A percentile compares a stretch with the other conserved stretches of the same genome.
These are phyloP conservation scores for Sus cebifrons DNA, from an alignment of 2,797 vertebrate genomes.

Conservation along the genomic window DNA sequence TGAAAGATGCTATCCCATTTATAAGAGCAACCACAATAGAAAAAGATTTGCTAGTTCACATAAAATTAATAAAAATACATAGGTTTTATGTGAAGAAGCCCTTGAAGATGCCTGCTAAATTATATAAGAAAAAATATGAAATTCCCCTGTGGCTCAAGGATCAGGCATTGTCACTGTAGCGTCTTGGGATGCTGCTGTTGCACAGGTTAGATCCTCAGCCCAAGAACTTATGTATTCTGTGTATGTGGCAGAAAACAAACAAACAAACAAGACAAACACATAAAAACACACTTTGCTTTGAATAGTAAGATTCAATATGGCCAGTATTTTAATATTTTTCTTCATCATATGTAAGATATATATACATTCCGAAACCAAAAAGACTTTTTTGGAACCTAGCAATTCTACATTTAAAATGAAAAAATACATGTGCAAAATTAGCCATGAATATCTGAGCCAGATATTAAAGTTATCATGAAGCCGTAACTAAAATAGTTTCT, in stretches of 20 bases:
- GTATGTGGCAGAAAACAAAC: no score
- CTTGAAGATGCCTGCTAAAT: neutral
- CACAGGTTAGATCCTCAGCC: no score
- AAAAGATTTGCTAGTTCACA: neutral
- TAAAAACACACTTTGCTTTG: neutral
- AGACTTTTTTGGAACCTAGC: neutral
- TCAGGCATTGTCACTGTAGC: no score
- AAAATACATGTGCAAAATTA: neutral
- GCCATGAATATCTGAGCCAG: neutral
- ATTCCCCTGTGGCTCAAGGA: no score
- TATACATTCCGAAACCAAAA: neutral
- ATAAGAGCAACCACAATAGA: neutral
- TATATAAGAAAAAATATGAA: neutral
- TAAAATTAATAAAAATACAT: constrained; percentile 13
- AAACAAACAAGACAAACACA: no score
- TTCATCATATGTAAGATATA: neutral
- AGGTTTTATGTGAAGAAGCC: neutral
- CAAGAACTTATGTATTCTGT: no score
- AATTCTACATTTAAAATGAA: constrained; percentile 25
- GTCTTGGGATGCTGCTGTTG: no score
- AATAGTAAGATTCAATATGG: neutral
- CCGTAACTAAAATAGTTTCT: neutral
- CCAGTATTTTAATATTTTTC: constrained; percentile 49
- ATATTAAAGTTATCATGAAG: constrained; percentile 41
- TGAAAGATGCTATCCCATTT: constrained; percentile 9